Percentiles rank a stretch among this genome's conserved stretches.
Conservation (phyloP, 2,113 vertebrate genomes). For the Antidorcas marsupialis region DNA sequence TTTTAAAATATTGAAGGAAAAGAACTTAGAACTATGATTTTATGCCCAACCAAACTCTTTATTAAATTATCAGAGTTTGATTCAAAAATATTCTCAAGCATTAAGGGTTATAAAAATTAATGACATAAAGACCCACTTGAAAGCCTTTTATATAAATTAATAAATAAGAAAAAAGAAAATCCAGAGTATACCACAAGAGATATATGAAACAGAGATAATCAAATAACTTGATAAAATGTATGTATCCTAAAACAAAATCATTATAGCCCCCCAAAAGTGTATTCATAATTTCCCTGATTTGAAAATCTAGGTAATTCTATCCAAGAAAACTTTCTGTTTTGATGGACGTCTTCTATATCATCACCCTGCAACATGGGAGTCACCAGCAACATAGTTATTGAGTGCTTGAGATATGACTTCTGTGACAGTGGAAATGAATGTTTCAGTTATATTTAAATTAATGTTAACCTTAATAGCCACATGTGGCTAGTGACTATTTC, state of each 20-base stretch:
- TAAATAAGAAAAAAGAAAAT: background rate
- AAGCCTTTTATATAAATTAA: background rate
- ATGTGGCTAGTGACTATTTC: background rate
- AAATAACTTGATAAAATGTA: background rate
- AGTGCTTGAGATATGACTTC: background rate
- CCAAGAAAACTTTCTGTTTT: background rate
- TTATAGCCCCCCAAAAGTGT: background rate
- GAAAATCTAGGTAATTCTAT: background rate
- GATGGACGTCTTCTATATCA: background rate
- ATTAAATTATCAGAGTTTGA: background rate
- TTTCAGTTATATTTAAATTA: background rate
- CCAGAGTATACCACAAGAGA: background rate
- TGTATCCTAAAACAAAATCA: background rate
- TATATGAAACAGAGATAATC: background rate
- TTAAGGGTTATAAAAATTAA: background rate
- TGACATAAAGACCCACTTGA: background rate
- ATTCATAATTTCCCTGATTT: background rate
- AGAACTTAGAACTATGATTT: background rate
- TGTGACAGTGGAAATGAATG: background rate
- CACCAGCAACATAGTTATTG: background rate
- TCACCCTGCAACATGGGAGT: background rate
- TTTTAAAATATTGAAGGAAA: background rate
- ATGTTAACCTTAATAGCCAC: background rate
- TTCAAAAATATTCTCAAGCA: background rate
- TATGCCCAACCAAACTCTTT: background rate